Evolutionary conservation across 35 echinoderm and acorn worm genomes (phyloP).

Genomic region (Heliocidaris tuberculata): DNA sequence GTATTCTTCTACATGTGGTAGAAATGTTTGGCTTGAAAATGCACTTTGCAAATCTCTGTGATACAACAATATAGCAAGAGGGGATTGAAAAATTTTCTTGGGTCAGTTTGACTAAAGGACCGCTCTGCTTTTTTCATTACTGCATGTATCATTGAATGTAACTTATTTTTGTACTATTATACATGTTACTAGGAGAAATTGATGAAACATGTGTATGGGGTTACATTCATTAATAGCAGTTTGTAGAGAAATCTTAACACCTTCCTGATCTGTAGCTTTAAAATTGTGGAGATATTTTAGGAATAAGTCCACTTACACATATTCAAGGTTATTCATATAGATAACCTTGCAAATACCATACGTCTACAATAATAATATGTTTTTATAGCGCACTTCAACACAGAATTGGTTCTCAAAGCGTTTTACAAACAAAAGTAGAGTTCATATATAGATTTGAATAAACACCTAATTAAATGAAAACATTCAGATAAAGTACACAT

Average conservation of each 20-base stretch:
- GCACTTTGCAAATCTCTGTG: not conserved
- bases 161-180: not conserved
- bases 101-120: too few relatives aligned
- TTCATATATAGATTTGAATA: too few relatives aligned
- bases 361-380: too few relatives aligned
- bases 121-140: too few relatives aligned
- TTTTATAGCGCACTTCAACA: too few relatives aligned
- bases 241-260: not conserved
- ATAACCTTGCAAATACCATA: too few relatives aligned
- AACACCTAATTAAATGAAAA: too few relatives aligned
- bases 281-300: not conserved
- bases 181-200: not conserved
- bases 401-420: too few relatives aligned
- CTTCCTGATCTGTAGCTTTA: not conserved
- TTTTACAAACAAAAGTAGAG: not conserved
- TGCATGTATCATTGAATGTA: not conserved
- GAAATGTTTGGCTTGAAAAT: not conserved
- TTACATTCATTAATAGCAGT: not conserved
- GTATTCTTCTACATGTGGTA: not conserved
- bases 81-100: not conserved
- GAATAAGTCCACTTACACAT: too few relatives aligned
- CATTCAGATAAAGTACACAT: too few relatives aligned
- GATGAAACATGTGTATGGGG: not conserved
- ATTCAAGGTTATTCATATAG: too few relatives aligned
- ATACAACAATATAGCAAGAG: not conserved